Percentiles rank a stretch among this genome's conserved stretches.
Evolutionary conservation across 2,888 invertebrate genomes (phyloP).

Genomic region (Trissolcus japonicus): DNA sequence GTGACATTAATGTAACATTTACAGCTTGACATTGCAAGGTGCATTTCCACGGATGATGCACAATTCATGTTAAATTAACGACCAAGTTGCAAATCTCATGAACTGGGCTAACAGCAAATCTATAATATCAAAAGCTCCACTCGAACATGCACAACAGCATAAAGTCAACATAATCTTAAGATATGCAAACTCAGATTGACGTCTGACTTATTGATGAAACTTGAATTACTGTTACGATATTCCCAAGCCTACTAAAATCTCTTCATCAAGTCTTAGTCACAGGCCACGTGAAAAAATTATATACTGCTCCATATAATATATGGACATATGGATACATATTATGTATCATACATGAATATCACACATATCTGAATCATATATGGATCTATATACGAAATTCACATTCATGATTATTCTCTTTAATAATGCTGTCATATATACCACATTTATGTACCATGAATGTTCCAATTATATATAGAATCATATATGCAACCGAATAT

Average conservation of each 20-base stretch:
- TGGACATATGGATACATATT: too few species aligned
- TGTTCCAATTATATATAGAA: too few species aligned
- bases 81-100: constrained; percentile 38
- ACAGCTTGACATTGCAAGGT: constrained; percentile 28
- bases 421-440: too few species aligned
- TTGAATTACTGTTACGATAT: constrained; percentile 10
- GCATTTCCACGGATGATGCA: constrained; percentile 30
- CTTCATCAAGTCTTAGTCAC: too few species aligned
- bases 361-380: too few species aligned
- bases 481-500: too few species aligned
- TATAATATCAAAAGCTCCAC: constrained; percentile 44
- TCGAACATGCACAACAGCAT: constrained; percentile 18
- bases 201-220: constrained; percentile 26
- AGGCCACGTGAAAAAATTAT: too few species aligned
- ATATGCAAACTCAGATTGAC: constrained; percentile 36
- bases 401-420: too few species aligned
- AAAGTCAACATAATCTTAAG: constrained; percentile 38
- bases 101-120: constrained; percentile 44
- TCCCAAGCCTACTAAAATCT: neutral
- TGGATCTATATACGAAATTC: too few species aligned
- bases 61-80: constrained; percentile 47
- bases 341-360: too few species aligned
- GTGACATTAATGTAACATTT: constrained; percentile 38
- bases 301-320: too few species aligned
- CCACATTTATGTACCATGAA: too few species aligned